These are phyloP conservation scores for Oryzias sinensis DNA, from an alignment of 2,797 vertebrate genomes.

Conservation along the genomic window DNA sequence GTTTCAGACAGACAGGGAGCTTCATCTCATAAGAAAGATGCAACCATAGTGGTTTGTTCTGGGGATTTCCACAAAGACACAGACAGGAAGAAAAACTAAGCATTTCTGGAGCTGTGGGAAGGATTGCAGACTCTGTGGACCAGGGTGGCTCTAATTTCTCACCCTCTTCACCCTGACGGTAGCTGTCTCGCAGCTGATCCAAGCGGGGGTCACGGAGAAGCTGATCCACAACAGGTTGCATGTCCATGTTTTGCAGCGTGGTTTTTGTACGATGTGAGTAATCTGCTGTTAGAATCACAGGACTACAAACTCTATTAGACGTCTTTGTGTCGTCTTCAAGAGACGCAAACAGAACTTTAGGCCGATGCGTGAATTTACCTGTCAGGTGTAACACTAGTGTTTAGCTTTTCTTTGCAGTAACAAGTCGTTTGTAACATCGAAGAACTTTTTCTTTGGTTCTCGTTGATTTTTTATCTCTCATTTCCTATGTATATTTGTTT, in stretches of 20 bases:
- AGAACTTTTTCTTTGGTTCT: conserved; percentile 67
- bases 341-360: conserved; percentile 18
- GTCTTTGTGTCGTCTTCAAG: not conserved
- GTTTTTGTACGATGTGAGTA: conserved; percentile 62
- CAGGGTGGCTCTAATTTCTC: conserved; percentile 1
- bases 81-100: too few species aligned
- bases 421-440: conserved; percentile 72
- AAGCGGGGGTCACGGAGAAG: conserved; percentile 5
- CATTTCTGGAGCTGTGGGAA: too few species aligned
- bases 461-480: conserved; percentile 79
- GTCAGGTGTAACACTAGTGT: conserved; percentile 72
- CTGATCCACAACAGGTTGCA: conserved; percentile 46
- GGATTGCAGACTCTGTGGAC: too few species aligned
- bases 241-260: conserved; percentile 48
- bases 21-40: too few species aligned
- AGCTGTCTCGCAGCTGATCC: conserved; percentile 13
- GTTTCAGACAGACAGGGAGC: too few species aligned
- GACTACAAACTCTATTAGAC: conserved; percentile 47
- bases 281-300: conserved; percentile 43
- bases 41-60: too few species aligned
- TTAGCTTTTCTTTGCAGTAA: conserved; percentile 73
- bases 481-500: conserved; percentile 82
- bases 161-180: too few species aligned
- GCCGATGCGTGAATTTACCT: conserved; percentile 26
- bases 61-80: too few species aligned